Evolutionary conservation across 2,888 invertebrate species (phyloP).

Genomic region (Diaphora mendica): DNA sequence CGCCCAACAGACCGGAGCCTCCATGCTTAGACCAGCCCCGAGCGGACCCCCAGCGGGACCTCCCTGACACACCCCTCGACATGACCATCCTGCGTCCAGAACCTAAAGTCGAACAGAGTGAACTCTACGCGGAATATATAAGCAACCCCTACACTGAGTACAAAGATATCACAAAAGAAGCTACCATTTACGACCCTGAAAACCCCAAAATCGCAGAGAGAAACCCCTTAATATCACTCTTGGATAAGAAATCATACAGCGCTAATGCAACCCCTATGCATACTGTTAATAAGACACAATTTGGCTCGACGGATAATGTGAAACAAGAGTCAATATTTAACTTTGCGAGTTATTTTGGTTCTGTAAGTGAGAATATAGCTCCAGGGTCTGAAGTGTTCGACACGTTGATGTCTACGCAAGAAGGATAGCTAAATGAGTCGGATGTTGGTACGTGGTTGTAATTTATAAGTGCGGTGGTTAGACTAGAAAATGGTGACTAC

Average conservation of each 20-base stretch:
- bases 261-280: slow-evolving; percentile 79
- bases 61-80: slow-evolving; percentile 38
- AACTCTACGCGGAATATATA: slow-evolving; percentile 85
- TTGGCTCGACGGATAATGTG: slow-evolving; percentile 79
- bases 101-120: slow-evolving; percentile 61
- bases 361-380: slow-evolving; percentile 69
- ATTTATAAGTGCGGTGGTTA: slow-evolving; percentile 27
- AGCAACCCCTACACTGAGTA: slow-evolving; percentile 85
- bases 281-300: slow-evolving; percentile 71
- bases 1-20: slow-evolving; percentile 33
- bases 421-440: slow-evolving; percentile 73
- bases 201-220: slow-evolving; percentile 48
- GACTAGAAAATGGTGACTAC: slow-evolving; percentile 26
- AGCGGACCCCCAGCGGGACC: slow-evolving; percentile 34
- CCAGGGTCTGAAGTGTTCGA: slow-evolving; percentile 89
- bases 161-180: slow-evolving; percentile 66
- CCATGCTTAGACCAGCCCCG: slow-evolving; percentile 25
- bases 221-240: slow-evolving; percentile 51
- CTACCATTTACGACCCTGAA: slow-evolving; percentile 70
- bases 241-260: slow-evolving; percentile 74
- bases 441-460: slow-evolving; percentile 78
- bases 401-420: slow-evolving; percentile 72
- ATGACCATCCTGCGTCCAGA: slow-evolving; percentile 43
- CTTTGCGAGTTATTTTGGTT: slow-evolving; percentile 89
- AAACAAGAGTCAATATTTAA: slow-evolving; percentile 83